These are phyloP conservation scores for Pagrus major DNA, from an alignment of 2,113 vertebrate genomes.

Conservation along the genomic window DNA sequence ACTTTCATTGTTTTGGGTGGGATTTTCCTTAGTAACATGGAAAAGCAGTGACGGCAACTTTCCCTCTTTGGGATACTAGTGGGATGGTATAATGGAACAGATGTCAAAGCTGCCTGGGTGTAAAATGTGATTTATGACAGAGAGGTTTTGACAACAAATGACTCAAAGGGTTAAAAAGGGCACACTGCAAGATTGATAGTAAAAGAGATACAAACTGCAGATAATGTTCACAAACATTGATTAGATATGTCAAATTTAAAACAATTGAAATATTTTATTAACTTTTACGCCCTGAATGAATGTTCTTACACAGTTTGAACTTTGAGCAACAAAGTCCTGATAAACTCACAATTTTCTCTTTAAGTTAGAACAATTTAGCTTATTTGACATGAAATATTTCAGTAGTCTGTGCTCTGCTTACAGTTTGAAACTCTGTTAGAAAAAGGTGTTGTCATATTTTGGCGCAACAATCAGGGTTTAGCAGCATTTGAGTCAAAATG, in stretches of 20 bases:
- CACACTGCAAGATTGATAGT: neutral
- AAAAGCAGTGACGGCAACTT: conserved; percentile 65
- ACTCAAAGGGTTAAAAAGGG: conserved; percentile 22
- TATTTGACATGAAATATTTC: neutral
- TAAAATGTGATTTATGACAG: conserved; percentile 40
- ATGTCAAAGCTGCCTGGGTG: conserved; percentile 32
- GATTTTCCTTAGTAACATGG: conserved; percentile 63
- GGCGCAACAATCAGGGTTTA: neutral
- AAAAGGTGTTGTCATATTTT: neutral
- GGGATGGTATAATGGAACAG: conserved; percentile 64
- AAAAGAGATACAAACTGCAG: neutral
- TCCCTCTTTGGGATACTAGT: conserved; percentile 56
- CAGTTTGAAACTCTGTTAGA: conserved; percentile 2
- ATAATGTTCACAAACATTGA: neutral
- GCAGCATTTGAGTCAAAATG: neutral
- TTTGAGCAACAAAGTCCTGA: neutral
- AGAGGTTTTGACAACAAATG: neutral
- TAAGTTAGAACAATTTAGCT: neutral
- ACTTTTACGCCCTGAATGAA: neutral
- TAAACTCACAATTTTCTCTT: neutral
- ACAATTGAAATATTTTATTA: neutral
- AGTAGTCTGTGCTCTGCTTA: neutral
- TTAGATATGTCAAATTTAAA: neutral
- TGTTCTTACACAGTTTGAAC: neutral
- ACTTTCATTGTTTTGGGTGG: conserved; percentile 68